A percentile compares a stretch with the other conserved stretches of the same genome.
These are phyloP conservation scores for Allophyes oxyacanthae DNA, from an alignment of 2,888 invertebrate genomes.

Conservation along the genomic window DNA sequence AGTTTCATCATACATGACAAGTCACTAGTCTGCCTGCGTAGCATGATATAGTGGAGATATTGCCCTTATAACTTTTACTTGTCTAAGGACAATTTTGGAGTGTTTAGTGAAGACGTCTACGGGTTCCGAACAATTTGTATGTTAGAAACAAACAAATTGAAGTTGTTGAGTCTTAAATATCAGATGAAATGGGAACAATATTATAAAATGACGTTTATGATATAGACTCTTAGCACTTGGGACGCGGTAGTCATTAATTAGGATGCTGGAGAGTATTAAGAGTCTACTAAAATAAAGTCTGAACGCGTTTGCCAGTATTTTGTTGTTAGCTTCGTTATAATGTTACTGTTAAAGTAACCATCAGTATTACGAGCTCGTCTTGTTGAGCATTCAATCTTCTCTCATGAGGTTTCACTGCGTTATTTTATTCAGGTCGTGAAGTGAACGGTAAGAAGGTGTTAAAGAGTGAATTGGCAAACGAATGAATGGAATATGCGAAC, in stretches of 20 bases:
- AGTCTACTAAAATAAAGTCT: constrained; percentile 27
- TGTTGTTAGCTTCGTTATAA: constrained; percentile 38
- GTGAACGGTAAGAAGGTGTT: constrained; percentile 85
- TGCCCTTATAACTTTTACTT: too few relatives aligned
- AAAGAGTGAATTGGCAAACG: constrained; percentile 85
- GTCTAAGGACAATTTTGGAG: too few relatives aligned
- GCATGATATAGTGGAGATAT: too few relatives aligned
- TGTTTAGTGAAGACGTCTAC: too few relatives aligned
- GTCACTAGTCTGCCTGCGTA: too few relatives aligned
- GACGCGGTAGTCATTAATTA: constrained; percentile 26
- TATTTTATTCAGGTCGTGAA: constrained; percentile 85
- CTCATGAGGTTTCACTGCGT: constrained; percentile 73
- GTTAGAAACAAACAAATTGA: too few relatives aligned
- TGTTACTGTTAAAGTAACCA: constrained; percentile 58
- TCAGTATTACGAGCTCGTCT: constrained; percentile 63
- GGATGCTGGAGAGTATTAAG: constrained; percentile 21
- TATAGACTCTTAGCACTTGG: not conserved
- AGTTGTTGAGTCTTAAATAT: too few relatives aligned
- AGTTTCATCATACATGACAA: too few relatives aligned
- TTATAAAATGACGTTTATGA: too few relatives aligned
- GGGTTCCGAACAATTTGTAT: too few relatives aligned
- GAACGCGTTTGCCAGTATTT: not conserved
- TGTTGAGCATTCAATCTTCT: constrained; percentile 71
- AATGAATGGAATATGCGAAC: constrained; percentile 83
- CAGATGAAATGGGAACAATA: too few relatives aligned